A percentile compares a stretch with the other conserved stretches of the same genome.
Conservation (phyloP, 2,113 vertebrate species). For the Thermophis baileyi region DNA sequence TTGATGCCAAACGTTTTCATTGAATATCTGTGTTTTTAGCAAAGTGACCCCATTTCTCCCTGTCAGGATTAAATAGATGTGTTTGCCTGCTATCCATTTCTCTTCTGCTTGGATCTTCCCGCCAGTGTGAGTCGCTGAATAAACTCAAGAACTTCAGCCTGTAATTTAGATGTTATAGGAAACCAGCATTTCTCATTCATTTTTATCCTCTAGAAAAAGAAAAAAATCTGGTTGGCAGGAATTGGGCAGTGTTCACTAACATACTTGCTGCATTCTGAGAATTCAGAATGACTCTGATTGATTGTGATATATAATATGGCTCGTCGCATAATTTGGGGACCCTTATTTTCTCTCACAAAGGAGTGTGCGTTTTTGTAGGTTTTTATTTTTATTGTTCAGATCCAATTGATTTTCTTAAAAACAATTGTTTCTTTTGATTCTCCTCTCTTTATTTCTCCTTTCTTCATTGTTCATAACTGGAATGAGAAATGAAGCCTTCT, state of each 20-base stretch:
- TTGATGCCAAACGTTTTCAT: slow-evolving; percentile 44
- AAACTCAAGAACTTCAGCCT: not conserved
- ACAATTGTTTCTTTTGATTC: slow-evolving; percentile 58
- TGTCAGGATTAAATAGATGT: not conserved
- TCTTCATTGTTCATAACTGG: slow-evolving; percentile 60
- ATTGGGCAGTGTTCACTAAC: not conserved
- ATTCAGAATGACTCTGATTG: not conserved
- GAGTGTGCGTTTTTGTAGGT: slow-evolving; percentile 36
- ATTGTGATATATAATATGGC: not conserved
- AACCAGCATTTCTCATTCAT: not conserved
- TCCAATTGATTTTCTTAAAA: slow-evolving; percentile 59
- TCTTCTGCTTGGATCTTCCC: not conserved
- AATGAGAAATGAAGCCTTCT: slow-evolving; percentile 24
- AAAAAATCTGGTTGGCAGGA: not conserved
- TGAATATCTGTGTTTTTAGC: not conserved
- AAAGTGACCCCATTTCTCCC: not conserved
- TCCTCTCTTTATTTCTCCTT: slow-evolving; percentile 53
- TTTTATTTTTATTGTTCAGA: slow-evolving; percentile 32
- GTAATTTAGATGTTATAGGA: not conserved
- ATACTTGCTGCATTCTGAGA: not conserved
- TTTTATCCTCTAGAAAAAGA: not conserved
- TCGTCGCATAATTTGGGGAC: not conserved
- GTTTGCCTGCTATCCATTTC: not conserved
- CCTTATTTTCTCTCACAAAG: not conserved
- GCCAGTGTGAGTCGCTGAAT: not conserved